Base-by-base conservation (phyloP, 2,113 vertebrate species). In the Otolemur garnettii region DNA sequence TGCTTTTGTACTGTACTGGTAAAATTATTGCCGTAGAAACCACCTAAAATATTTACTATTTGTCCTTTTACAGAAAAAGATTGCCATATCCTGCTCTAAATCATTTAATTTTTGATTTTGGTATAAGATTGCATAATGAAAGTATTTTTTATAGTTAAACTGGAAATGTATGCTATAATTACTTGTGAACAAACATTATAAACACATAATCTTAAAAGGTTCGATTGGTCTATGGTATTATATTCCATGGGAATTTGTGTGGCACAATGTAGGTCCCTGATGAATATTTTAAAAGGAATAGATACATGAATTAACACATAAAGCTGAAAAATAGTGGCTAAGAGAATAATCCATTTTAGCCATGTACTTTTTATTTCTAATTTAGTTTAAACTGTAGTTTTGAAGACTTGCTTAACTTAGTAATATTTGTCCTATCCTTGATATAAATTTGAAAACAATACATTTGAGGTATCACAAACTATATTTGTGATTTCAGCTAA, bases 371-470 rank as follows among this genome's bases (percentile, higher is more conserved):
- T 94, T 79, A 38, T 24, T 86, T 91, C 35, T 87, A 15, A 82
- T 94, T 86, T 78, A n/a, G 35, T 95, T 91, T 93, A 84, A 90
- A 68, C 50, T 93, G 1, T 90, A 80, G 19, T 86, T 95, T 93
- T 89, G 10, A 74, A 75, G 59, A 72, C 22, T 35, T 59, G 11
- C n/a, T 94, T 90, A 83, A 83, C 90, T 91, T 89, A 84, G 64
- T 64, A 92, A 66, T 86, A 90, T 87, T 85, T 89, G 33, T 95
- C 62, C 77, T 92, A 19, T 96, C 60, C 18, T 60, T 93, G 92
- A 96, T 28, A 94, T 88, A 91, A 72, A 93, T 96, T 94, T 93
- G 42, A 97, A 93, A 96, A 95, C n/a, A 82, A 74, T 93, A 38
- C 8, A n/a, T 92, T 92, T 87, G n/a, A 94, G 77, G 42, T 86